These are phyloP conservation scores for Lepidocolaptes lacrymiger DNA, from an alignment of 2,797 vertebrate genomes.

Conservation along the genomic window DNA sequence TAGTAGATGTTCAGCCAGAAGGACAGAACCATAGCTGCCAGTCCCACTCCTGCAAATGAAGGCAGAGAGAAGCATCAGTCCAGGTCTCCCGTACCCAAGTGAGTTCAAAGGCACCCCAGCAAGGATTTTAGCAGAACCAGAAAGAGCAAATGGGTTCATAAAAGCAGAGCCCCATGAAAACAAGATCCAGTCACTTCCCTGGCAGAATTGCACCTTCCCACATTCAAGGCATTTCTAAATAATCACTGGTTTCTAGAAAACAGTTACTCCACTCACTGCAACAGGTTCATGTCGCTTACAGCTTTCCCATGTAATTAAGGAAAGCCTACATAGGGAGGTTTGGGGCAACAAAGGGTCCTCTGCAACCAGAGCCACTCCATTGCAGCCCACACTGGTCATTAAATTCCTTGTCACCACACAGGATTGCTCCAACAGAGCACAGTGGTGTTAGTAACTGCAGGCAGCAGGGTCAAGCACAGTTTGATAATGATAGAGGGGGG, in stretches of 20 bases:
- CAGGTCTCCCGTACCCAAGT: neutral
- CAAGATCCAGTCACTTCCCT: neutral
- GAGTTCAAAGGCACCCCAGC: rapidly evolving
- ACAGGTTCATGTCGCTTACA: neutral
- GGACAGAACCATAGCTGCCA: slow-evolving; percentile 88
- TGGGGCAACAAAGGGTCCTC: neutral
- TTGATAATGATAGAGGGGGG: neutral
- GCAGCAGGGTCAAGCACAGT: neutral
- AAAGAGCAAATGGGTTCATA: neutral
- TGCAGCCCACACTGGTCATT: neutral
- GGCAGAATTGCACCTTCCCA: neutral
- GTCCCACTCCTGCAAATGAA: slow-evolving; percentile 81
- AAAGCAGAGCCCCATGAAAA: neutral
- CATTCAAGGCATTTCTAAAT: neutral
- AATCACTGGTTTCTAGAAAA: neutral
- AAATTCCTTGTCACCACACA: neutral
- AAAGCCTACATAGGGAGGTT: neutral
- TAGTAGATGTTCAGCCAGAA: slow-evolving; percentile 96
- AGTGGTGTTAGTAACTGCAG: neutral
- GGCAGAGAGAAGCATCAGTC: neutral
- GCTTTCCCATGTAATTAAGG: neutral
- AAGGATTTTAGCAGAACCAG: neutral
- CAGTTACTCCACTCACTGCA: neutral
- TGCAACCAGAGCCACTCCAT: neutral
- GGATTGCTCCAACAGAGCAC: neutral